These are phyloP conservation scores for Cerceris ruficornis DNA, from an alignment of 2,888 invertebrate genomes.

Conservation along the genomic window DNA sequence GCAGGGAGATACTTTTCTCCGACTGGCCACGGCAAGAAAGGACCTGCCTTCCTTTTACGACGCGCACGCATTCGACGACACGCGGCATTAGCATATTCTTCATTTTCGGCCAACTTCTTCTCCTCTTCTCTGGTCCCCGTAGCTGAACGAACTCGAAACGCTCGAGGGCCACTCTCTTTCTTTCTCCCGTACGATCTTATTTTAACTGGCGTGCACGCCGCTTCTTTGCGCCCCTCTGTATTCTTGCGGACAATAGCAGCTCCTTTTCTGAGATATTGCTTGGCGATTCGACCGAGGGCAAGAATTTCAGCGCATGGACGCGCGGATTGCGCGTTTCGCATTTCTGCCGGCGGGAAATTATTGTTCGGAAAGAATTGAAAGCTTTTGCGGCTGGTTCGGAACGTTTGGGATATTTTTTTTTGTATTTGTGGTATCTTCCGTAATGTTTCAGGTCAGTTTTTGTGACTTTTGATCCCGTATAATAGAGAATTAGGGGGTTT, in stretches of 20 bases:
- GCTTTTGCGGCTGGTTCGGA: no score
- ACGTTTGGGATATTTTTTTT: no score
- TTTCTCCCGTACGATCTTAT: conserved; percentile 23
- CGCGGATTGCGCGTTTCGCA: no score
- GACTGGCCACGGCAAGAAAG: conserved; percentile 25
- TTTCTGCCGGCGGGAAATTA: no score
- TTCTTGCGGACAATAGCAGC: background rate
- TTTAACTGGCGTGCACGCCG: conserved; percentile 7
- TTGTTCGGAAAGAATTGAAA: no score
- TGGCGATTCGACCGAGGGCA: background rate
- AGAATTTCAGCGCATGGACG: background rate
- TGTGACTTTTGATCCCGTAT: no score
- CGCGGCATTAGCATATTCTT: conserved; percentile 55
- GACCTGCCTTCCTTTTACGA: conserved; percentile 47
- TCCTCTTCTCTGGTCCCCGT: conserved; percentile 5
- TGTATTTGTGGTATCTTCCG: no score
- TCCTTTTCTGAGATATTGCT: background rate
- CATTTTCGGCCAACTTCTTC: conserved; percentile 43
- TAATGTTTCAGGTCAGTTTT: no score
- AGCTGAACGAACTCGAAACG: conserved; percentile 11
- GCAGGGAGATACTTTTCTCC: conserved; percentile 29
- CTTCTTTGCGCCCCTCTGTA: conserved; percentile 14
- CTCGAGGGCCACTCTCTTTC: background rate
- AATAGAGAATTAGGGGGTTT: no score
- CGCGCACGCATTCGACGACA: conserved; percentile 29